phyloP scores from a whole-genome alignment of 1,140 invertebrate genomes.

The Colletes gigas region DNA sequence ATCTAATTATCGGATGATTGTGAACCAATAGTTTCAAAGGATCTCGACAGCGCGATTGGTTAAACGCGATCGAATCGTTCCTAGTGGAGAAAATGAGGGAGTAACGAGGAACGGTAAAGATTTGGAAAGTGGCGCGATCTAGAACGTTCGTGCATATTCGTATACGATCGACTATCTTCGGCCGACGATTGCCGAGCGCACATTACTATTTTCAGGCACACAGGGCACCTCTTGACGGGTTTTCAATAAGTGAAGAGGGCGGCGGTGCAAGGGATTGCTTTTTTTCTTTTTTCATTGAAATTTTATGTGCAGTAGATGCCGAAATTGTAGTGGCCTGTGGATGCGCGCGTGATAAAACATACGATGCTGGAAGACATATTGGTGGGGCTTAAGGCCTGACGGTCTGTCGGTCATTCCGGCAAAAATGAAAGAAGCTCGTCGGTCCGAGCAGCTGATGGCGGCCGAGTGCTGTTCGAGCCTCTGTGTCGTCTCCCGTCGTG shows the following conservation, averaged over 20 bases:
- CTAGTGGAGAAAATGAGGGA: conserved; percentile 10
- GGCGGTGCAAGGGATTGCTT: conserved; percentile 58
- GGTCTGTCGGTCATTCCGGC: conserved; percentile 55
- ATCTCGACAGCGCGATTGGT: not conserved
- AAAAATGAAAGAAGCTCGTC: conserved; percentile 72
- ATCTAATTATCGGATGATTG: not conserved
- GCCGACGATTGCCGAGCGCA: conserved; percentile 71
- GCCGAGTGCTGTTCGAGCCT: conserved; percentile 62
- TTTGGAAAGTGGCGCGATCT: conserved; percentile 61
- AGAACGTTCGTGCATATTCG: conserved; percentile 44
- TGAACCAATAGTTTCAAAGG: not conserved
- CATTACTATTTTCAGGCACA: conserved; percentile 78
- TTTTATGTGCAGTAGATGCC: conserved; percentile 47
- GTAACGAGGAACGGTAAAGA: conserved; percentile 23
- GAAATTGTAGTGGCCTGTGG: conserved; percentile 54
- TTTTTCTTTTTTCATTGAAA: conserved; percentile 63
- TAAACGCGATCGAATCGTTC: not conserved
- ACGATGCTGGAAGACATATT: conserved; percentile 65
- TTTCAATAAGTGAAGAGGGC: conserved; percentile 74
- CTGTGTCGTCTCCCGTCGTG: conserved; percentile 46
- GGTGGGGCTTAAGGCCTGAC: conserved; percentile 63
- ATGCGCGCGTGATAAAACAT: conserved; percentile 42
- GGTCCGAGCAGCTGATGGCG: conserved; percentile 71
- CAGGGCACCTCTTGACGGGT: conserved; percentile 75
- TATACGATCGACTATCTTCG: conserved; percentile 60